A percentile compares a stretch with the other conserved stretches of the same genome.
phyloP scores from a whole-genome alignment of 2,797 vertebrate species.

The Ctenopoma kingsleyae region DNA sequence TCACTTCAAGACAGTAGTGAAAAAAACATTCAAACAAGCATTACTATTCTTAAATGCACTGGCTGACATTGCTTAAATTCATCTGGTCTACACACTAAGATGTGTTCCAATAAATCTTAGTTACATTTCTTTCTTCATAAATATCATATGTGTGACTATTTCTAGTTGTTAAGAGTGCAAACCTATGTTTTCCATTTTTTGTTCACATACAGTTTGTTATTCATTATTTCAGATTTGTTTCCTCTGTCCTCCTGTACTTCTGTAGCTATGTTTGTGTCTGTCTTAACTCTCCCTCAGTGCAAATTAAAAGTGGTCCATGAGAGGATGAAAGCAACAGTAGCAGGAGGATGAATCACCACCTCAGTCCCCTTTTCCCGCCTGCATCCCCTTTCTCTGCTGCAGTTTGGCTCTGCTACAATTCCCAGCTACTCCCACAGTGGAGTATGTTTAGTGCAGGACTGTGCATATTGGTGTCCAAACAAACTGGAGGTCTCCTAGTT shows the following conservation, averaged over 20 bases:
- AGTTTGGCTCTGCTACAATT: constrained; percentile 13
- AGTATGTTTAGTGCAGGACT: constrained; percentile 28
- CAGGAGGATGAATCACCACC: constrained; percentile 14
- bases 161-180: too few species aligned
- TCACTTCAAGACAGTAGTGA: background rate
- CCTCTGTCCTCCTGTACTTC: background rate
- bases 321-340: constrained; percentile 27
- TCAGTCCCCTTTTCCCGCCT: constrained; percentile 9
- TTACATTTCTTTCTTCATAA: too few species aligned
- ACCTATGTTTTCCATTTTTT: constrained; percentile 10
- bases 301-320: constrained; percentile 18
- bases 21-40: background rate
- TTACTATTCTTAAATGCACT: background rate
- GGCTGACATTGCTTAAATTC: too few species aligned
- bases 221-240: background rate
- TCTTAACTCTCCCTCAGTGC: constrained; percentile 8
- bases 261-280: background rate
- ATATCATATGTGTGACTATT: too few species aligned
- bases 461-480: constrained; percentile 32
- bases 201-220: constrained; percentile 4
- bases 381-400: constrained; percentile 11
- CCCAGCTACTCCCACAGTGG: constrained; percentile 46
- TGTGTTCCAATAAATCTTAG: background rate
- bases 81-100: too few species aligned
- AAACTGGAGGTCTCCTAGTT: constrained; percentile 13